Evolutionary conservation across 2,113 vertebrate genomes (phyloP), one percentile per base, ranked within the genome.

Genomic region (Amphiprion percula): DNA sequence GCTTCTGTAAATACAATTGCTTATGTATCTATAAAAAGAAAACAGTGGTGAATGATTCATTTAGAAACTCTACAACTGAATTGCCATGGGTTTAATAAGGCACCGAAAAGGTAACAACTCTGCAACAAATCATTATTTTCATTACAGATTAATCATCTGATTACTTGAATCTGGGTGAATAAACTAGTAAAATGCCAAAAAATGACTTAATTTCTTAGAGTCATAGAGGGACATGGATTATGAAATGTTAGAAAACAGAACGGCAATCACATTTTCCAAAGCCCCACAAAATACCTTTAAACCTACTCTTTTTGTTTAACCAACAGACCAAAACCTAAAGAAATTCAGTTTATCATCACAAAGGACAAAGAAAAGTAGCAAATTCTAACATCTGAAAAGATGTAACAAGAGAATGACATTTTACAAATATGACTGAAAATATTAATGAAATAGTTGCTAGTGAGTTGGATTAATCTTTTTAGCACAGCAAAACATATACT

Each of bases 41-140:
- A 77, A 72, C 67, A 11, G 39, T 60, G 28, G 24, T 44, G 71
- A 75, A 68, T 53, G 12, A 50, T 74, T 56, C 1, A 44, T 83
- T 78, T 41, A n/a, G n/a, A 53, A 54, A 56, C 63, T 69, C 23
- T 5, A 49, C 53, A 62, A 61, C 86, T 91, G 70, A 90, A 69
- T 83, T 84, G 82, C 77, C 55, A 80, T 68, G 73, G 39, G 64
- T 54, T 79, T 44, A 44, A 14, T 15, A 37, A 16, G 52, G 14
- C 44, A 50, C 44, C 16, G 7, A 46, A 66, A 70, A 55, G 33
- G 23, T 63, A 64, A 74, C 24, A n/a, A 30, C 28, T 17, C 52
- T 72, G 49, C 16, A 30, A 46, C 28, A 39, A 44, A 44, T 9
- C 11, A 44, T 14, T 2, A 10, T 41, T 41, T 44, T 44, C 14